Conservation (phyloP, 2,888 invertebrate genomes). For the Fissipunctia ypsillon region DNA sequence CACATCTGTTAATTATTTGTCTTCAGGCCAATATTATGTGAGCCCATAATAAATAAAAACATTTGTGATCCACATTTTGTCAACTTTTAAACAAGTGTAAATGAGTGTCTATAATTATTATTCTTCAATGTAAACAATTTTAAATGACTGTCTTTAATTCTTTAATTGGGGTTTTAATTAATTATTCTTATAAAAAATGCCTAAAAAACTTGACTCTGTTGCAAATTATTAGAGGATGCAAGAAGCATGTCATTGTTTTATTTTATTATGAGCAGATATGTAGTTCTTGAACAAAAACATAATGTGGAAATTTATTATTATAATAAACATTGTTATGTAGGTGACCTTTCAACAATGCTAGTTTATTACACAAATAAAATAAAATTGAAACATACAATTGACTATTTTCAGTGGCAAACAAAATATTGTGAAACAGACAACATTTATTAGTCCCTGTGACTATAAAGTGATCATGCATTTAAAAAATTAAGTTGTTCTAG, state of each 20-base stretch:
- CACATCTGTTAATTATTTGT: constrained; percentile 1
- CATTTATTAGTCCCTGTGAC: not conserved
- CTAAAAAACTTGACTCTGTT: no score
- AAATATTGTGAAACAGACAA: not conserved
- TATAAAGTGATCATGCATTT: not conserved
- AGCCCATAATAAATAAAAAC: not conserved
- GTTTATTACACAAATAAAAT: not conserved
- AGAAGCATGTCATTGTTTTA: not conserved
- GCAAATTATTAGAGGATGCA: not conserved
- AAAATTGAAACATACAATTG: not conserved
- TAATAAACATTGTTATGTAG: not conserved
- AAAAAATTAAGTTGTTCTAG: not conserved
- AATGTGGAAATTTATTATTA: not conserved
- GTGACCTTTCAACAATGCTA: constrained; percentile 12
- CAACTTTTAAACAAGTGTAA: not conserved
- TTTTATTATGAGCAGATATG: not conserved
- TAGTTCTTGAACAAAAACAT: not conserved
- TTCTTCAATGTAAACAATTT: not conserved
- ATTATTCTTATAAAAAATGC: no score
- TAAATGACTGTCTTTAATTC: not conserved
- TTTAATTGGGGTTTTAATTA: not conserved
- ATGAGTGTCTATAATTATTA: not conserved
- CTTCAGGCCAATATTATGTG: not conserved
- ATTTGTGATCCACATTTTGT: constrained; percentile 15
- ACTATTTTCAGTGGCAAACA: not conserved